Percentiles rank a stretch among this genome's conserved stretches.
phyloP scores from a whole-genome alignment of 37 sponge, comb jelly and placozoan species.

The Oopsacas minuta region DNA sequence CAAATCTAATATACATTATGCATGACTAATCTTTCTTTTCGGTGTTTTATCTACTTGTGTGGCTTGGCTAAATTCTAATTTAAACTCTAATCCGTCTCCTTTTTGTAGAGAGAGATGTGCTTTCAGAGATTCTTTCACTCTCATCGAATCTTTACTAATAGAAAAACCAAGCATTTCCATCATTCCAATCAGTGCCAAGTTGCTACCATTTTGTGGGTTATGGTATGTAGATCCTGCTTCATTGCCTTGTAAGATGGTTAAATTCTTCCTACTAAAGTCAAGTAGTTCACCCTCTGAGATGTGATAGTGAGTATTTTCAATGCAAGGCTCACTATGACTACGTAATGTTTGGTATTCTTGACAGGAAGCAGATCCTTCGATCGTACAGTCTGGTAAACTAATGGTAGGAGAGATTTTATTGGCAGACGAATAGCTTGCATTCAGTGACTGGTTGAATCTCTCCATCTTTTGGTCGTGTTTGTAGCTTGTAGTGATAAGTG shows the following conservation, averaged over 20 bases:
- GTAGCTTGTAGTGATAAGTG: not conserved
- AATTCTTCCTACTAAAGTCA: not conserved
- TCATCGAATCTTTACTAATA: not conserved
- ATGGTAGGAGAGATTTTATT: not conserved
- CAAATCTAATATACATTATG: too few relatives aligned
- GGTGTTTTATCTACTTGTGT: not conserved
- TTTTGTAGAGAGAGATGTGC: not conserved
- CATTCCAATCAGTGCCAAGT: not conserved
- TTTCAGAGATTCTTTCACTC: not conserved
- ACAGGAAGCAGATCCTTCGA: not conserved
- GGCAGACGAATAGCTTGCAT: not conserved
- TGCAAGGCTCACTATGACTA: not conserved
- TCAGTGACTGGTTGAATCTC: not conserved
- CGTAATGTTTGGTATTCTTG: not conserved
- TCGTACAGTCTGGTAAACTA: not conserved
- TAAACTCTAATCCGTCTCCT: not conserved
- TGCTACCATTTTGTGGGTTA: constrained; percentile 9
- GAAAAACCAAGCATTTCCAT: not conserved
- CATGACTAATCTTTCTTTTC: not conserved
- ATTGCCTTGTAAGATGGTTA: not conserved
- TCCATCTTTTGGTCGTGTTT: not conserved
- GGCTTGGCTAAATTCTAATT: not conserved
- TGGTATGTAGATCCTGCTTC: not conserved
- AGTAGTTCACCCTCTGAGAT: not conserved
- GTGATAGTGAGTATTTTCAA: not conserved